Conservation (phyloP, 2,888 invertebrate genomes). For the Thera britannica region DNA sequence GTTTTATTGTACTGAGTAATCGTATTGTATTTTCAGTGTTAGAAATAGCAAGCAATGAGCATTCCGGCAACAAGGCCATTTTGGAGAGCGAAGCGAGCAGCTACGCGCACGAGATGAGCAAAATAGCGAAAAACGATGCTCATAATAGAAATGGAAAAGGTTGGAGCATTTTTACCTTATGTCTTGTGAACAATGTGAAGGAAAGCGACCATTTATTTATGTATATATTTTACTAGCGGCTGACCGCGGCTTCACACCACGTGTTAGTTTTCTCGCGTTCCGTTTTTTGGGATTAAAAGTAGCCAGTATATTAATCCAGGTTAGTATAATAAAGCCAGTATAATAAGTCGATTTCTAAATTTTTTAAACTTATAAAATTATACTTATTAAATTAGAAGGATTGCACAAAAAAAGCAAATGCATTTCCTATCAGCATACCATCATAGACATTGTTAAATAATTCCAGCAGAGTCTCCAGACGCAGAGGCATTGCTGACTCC, state of each 20-base stretch:
- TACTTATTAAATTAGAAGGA: too few relatives aligned
- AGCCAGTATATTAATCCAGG: too few relatives aligned
- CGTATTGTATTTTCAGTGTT: constrained; percentile 72
- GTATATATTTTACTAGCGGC: too few relatives aligned
- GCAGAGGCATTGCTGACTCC: constrained; percentile 64
- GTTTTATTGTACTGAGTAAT: not conserved
- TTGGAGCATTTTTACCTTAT: constrained; percentile 34
- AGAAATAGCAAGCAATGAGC: constrained; percentile 86
- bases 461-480: constrained; percentile 64
- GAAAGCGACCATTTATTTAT: too few relatives aligned
- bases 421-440: not conserved
- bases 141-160: constrained; percentile 63
- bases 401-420: too few relatives aligned
- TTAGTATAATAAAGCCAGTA: too few relatives aligned
- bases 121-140: constrained; percentile 63
- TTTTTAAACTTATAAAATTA: too few relatives aligned
- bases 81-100: constrained; percentile 71
- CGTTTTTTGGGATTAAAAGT: too few relatives aligned
- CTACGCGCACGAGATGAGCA: constrained; percentile 73
- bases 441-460: not conserved
- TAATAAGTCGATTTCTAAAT: too few relatives aligned
- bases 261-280: too few relatives aligned
- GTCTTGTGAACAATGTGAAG: too few relatives aligned
- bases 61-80: constrained; percentile 70
- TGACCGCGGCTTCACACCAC: too few relatives aligned